Percentiles rank a stretch among this genome's conserved stretches.
Evolutionary conservation across 2,888 invertebrate genomes (phyloP).

Genomic region (Lasioglossum calceatum): DNA sequence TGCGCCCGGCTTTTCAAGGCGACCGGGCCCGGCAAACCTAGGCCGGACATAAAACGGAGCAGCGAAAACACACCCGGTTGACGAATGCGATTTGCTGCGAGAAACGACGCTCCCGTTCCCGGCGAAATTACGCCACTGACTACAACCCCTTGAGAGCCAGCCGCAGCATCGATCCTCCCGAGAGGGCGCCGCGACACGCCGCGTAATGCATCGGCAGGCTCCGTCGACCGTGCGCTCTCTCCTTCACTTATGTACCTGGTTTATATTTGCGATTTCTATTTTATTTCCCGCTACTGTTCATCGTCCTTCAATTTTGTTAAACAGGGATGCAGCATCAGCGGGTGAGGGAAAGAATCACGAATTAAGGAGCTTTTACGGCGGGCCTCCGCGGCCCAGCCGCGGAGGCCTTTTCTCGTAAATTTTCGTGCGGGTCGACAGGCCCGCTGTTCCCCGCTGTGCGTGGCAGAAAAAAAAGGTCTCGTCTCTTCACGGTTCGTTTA

Average conservation of each 20-base stretch:
- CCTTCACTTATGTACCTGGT: conserved; percentile 39
- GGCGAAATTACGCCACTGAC: conserved; percentile 69
- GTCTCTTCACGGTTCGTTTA: too few species aligned
- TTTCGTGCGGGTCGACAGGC: too few species aligned
- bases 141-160: conserved; percentile 48
- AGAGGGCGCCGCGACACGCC: conserved; percentile 21
- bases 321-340: too few species aligned
- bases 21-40: conserved; percentile 27
- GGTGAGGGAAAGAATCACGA: too few species aligned
- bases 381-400: too few species aligned
- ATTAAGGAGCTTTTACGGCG: too few species aligned
- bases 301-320: background rate
- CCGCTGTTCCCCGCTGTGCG: too few species aligned
- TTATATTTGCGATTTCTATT: conserved; percentile 45
- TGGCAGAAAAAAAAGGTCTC: too few species aligned
- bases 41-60: conserved; percentile 61
- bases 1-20: conserved; percentile 46
- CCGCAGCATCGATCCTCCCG: conserved; percentile 52
- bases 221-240: conserved; percentile 24
- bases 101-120: conserved; percentile 63
- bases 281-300: background rate
- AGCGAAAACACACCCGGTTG: conserved; percentile 60
- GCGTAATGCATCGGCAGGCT: conserved; percentile 3
- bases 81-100: conserved; percentile 70
- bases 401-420: too few species aligned